Conservation (phyloP, 2,113 vertebrate genomes). For the Pluvianellus socialis region DNA sequence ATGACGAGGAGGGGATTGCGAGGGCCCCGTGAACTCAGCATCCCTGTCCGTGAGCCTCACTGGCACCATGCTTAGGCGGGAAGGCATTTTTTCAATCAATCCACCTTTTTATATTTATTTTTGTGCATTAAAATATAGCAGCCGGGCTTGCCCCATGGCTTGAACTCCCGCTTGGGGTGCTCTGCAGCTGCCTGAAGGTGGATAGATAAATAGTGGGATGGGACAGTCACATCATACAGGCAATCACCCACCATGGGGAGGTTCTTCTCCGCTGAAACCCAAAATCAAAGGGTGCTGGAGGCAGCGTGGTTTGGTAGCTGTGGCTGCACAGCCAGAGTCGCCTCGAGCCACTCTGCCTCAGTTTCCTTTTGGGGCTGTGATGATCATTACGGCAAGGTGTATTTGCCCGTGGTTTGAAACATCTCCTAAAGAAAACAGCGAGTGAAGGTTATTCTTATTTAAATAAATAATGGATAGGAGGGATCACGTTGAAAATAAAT, state of each 20-base stretch:
- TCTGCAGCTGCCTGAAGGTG: accelerated
- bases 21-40: too few species aligned
- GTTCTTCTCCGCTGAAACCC: neutral
- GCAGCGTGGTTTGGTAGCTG: neutral
- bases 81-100: neutral
- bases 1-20: accelerated
- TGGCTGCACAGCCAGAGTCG: neutral
- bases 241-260: neutral
- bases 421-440: accelerated
- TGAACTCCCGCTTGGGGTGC: neutral
- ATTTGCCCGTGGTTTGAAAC: neutral
- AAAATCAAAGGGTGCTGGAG: neutral
- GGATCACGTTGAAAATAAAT: accelerated
- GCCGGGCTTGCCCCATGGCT: neutral
- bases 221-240: neutral
- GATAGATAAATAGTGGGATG: neutral
- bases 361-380: neutral
- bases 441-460: neutral
- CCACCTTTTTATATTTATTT: neutral
- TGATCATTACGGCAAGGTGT: accelerated
- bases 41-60: accelerated
- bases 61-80: neutral
- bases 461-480: neutral
- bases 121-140: neutral
- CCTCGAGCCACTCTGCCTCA: neutral